phyloP scores from a whole-genome alignment of 2,113 vertebrate species.

The Chionodraco myersi region DNA sequence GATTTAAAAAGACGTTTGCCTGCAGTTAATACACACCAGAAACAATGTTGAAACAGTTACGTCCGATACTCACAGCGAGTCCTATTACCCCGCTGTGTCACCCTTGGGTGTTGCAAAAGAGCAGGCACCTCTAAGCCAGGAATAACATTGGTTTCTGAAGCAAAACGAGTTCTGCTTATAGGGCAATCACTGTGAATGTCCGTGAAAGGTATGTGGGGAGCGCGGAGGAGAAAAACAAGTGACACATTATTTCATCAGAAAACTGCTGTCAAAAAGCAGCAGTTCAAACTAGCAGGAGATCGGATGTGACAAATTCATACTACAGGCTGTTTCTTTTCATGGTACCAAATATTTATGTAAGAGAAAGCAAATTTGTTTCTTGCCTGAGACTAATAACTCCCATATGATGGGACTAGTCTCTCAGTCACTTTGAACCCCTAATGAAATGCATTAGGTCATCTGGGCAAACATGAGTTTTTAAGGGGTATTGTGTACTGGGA shows the following conservation, averaged over 20 bases:
- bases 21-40: slow-evolving; percentile 56
- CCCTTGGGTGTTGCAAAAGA: slow-evolving; percentile 77
- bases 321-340: slow-evolving; percentile 27
- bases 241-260: slow-evolving; percentile 44
- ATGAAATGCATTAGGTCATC: slow-evolving; percentile 68
- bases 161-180: slow-evolving; percentile 54
- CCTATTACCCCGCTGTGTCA: slow-evolving; percentile 71
- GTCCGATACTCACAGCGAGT: slow-evolving; percentile 56
- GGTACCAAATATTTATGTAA: slow-evolving; percentile 64
- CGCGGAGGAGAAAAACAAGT: slow-evolving; percentile 55
- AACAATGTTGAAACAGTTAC: slow-evolving; percentile 72
- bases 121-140: slow-evolving; percentile 58
- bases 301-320: slow-evolving; percentile 61
- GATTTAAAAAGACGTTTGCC: slow-evolving; percentile 58
- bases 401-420: slow-evolving; percentile 45
- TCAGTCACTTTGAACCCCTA: slow-evolving; percentile 44
- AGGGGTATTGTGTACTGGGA: slow-evolving; percentile 24
- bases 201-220: slow-evolving; percentile 54
- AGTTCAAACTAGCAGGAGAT: slow-evolving; percentile 30
- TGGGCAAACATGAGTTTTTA: slow-evolving; percentile 53
- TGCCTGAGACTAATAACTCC: slow-evolving; percentile 51
- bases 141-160: slow-evolving; percentile 66
- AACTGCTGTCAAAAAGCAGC: slow-evolving; percentile 51
- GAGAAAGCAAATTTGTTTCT: slow-evolving; percentile 49
- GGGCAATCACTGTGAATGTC: slow-evolving; percentile 60